Conservation (phyloP, 2,888 invertebrate species). For the Nomada goodeniana region DNA sequence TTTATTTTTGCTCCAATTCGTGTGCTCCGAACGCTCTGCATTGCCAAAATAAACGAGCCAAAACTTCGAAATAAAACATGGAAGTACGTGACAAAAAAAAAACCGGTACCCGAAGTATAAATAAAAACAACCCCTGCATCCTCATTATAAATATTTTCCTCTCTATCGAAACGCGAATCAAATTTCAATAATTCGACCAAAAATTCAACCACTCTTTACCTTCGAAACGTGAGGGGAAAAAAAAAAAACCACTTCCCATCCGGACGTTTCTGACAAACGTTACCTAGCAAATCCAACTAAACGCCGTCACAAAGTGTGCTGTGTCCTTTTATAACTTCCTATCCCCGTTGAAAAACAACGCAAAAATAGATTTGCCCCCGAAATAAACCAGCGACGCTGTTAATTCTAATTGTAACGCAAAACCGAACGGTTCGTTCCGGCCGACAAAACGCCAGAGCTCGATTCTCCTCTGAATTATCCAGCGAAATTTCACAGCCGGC, state of each 20-base stretch:
- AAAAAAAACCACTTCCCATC: neutral
- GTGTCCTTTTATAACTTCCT: neutral
- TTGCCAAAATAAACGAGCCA: neutral
- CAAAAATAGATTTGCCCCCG: neutral
- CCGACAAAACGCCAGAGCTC: neutral
- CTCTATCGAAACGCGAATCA: neutral
- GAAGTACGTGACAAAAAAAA: neutral
- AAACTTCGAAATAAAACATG: neutral
- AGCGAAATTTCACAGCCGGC: conserved; percentile 17
- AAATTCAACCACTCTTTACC: neutral
- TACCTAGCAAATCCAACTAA: neutral
- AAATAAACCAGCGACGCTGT: conserved; percentile 11
- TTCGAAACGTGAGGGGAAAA: neutral
- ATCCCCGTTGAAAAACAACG: neutral
- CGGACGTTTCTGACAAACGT: neutral
- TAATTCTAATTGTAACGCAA: conserved; percentile 29
- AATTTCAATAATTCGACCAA: neutral
- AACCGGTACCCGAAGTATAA: neutral
- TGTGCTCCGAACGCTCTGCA: neutral
- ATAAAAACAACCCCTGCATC: neutral
- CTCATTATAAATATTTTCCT: neutral
- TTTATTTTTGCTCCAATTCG: conserved; percentile 15
- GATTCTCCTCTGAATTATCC: conserved; percentile 22
- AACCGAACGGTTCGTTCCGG: conserved; percentile 21
- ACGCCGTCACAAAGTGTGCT: neutral